phyloP scores from a whole-genome alignment of 1,140 invertebrate genomes.

The Apis florea region DNA sequence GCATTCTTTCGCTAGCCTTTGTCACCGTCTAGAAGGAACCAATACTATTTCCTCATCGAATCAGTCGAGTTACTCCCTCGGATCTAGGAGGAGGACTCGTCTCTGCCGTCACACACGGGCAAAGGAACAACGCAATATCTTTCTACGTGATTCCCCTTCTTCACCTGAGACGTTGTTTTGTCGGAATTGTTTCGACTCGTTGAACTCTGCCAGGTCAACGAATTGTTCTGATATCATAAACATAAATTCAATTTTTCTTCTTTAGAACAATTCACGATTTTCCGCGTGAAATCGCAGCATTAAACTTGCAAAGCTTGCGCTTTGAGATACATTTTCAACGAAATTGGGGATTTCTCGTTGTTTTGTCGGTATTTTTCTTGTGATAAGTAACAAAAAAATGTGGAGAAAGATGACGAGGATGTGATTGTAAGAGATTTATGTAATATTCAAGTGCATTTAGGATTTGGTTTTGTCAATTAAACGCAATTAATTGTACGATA shows the following conservation, averaged over 20 bases:
- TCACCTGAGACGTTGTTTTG: background rate
- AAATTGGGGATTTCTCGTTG: too few relatives aligned
- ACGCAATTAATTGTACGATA: too few relatives aligned
- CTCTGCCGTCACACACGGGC: background rate
- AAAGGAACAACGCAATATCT: background rate
- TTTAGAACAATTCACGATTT: too few relatives aligned
- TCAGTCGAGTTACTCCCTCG: slow-evolving; percentile 1
- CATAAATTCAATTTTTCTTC: too few relatives aligned
- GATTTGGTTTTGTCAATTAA: too few relatives aligned
- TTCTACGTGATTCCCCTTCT: background rate
- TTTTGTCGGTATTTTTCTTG: too few relatives aligned
- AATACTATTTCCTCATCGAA: slow-evolving; percentile 30
- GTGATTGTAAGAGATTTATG: background rate
- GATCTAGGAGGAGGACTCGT: background rate
- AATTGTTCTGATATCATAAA: background rate
- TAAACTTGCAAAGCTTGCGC: too few relatives aligned
- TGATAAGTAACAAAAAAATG: background rate
- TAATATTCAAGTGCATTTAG: too few relatives aligned
- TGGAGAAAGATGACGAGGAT: background rate
- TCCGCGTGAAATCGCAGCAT: too few relatives aligned
- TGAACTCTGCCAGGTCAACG: background rate
- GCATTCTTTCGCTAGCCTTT: slow-evolving; percentile 3
- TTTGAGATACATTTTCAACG: too few relatives aligned
- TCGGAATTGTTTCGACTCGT: background rate
- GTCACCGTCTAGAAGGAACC: slow-evolving; percentile 21